Evolutionary conservation across 2,113 vertebrate genomes (phyloP).

Genomic region (Bubo scandiacus): DNA sequence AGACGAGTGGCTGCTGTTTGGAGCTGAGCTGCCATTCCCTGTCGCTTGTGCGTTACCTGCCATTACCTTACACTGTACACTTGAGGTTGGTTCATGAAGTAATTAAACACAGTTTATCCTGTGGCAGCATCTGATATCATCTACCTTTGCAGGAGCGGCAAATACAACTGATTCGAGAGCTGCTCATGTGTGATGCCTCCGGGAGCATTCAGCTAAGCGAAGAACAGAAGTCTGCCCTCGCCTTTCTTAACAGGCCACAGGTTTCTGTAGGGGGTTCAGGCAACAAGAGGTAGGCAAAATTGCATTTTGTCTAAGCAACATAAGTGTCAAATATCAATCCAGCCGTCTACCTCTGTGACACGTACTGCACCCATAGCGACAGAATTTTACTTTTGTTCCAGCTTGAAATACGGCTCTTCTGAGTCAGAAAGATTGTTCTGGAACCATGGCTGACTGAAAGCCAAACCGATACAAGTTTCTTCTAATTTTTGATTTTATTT

Average conservation of each 20-base stretch:
- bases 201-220: conserved; percentile 94
- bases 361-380: fast-evolving
- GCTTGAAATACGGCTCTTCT: background rate
- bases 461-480: background rate
- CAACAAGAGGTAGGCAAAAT: conserved; percentile 84
- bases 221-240: conserved; percentile 92
- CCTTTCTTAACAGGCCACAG: conserved; percentile 89
- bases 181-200: conserved; percentile 90
- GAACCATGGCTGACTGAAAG: background rate
- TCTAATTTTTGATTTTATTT: background rate
- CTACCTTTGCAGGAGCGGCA: conserved; percentile 85
- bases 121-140: conserved; percentile 26
- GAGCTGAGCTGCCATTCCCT: conserved; percentile 36
- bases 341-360: background rate
- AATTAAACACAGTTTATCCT: background rate
- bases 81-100: background rate
- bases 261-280: conserved; percentile 69
- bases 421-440: background rate
- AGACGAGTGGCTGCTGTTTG: background rate
- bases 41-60: background rate
- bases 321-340: background rate
- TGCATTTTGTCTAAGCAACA: background rate
- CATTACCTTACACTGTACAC: too few relatives aligned
- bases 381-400: background rate
- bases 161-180: conserved; percentile 93